Conservation (phyloP, 2,888 invertebrate species). For the Mechanitis mazaeus region DNA sequence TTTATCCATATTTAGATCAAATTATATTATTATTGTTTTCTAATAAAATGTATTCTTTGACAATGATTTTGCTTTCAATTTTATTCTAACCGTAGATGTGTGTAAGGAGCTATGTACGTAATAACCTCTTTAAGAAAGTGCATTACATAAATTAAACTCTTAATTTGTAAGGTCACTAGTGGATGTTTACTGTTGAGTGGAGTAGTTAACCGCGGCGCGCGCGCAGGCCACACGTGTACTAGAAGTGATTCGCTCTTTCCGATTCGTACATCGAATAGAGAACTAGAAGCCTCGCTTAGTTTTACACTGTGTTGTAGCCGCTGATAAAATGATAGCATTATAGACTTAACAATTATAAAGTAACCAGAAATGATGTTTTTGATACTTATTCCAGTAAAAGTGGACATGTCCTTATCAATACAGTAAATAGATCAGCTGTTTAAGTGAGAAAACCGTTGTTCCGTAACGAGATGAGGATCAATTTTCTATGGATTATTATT, state of each 20-base stretch:
- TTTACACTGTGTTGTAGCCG: constrained; percentile 54
- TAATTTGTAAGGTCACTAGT: constrained; percentile 72
- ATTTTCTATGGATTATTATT: constrained; percentile 59
- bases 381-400: constrained; percentile 54
- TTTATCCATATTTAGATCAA: too few relatives aligned
- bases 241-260: constrained; percentile 48
- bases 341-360: constrained; percentile 15
- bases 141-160: constrained; percentile 71
- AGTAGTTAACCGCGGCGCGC: constrained; percentile 67
- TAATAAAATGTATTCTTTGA: too few relatives aligned
- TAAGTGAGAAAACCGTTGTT: constrained; percentile 43
- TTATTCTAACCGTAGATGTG: background rate
- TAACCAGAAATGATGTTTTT: constrained; percentile 49
- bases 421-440: constrained; percentile 57
- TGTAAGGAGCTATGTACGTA: constrained; percentile 37
- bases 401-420: constrained; percentile 72
- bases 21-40: too few relatives aligned
- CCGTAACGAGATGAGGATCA: constrained; percentile 65
- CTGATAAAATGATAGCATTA: constrained; percentile 26
- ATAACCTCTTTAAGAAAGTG: constrained; percentile 62
- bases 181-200: constrained; percentile 41
- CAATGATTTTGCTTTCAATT: too few relatives aligned
- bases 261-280: constrained; percentile 41
- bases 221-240: constrained; percentile 71
- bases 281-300: constrained; percentile 66